Percentiles rank a stretch among this genome's conserved stretches.
These are phyloP conservation scores for Colossoma macropomum DNA, from an alignment of 2,113 vertebrate species.

Conservation along the genomic window DNA sequence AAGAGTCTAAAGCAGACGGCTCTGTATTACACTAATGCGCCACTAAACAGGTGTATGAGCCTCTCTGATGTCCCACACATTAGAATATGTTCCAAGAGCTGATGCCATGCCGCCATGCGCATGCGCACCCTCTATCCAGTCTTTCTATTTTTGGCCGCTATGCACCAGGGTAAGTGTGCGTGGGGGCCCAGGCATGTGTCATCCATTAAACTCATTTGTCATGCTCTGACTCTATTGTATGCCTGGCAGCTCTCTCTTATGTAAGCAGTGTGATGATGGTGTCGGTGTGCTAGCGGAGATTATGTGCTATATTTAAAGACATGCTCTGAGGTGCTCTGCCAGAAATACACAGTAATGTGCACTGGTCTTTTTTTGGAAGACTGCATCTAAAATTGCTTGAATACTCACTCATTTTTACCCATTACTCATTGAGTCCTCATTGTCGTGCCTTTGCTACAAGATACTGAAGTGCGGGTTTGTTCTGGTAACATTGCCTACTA, in stretches of 20 bases:
- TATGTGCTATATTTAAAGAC: slow-evolving; percentile 27
- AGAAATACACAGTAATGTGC: neutral
- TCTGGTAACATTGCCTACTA: neutral
- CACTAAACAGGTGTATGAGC: slow-evolving; percentile 31
- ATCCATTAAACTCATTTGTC: slow-evolving; percentile 40
- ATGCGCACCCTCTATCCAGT: neutral
- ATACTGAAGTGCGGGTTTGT: neutral
- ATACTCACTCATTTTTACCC: neutral
- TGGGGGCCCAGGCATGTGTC: neutral
- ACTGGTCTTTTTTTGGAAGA: neutral
- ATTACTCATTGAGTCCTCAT: neutral
- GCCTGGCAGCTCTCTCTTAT: slow-evolving; percentile 5
- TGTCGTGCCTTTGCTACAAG: too few species aligned
- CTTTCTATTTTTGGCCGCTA: neutral
- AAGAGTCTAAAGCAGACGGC: neutral
- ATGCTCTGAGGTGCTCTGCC: neutral
- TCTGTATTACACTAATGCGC: slow-evolving; percentile 18
- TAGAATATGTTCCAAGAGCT: slow-evolving; percentile 1
- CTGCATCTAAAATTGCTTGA: neutral
- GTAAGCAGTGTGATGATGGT: neutral
- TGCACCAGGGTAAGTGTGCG: neutral
- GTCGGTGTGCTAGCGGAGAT: slow-evolving; percentile 34
- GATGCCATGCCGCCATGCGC: neutral
- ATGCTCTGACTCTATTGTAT: slow-evolving; percentile 15
- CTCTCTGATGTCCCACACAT: slow-evolving; percentile 15